Percentiles rank a stretch among this genome's conserved stretches.
These are phyloP conservation scores for Drosophila pandora DNA, from an alignment of 1,140 invertebrate species.

Conservation along the genomic window DNA sequence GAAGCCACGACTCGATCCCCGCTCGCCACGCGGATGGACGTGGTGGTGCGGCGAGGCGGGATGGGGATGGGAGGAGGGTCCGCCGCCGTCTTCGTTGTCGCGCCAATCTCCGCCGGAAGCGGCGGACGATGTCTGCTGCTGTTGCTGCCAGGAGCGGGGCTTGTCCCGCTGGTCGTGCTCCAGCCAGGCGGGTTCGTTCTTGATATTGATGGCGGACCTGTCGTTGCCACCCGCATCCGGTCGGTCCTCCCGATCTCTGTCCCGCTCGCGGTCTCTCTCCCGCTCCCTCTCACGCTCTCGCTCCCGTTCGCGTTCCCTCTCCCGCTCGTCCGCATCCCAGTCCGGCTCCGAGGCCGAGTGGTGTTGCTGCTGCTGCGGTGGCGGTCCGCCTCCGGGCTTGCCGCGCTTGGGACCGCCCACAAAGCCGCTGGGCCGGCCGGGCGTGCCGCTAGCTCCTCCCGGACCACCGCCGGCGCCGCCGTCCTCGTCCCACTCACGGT, in stretches of 20 bases:
- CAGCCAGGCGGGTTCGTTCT: constrained; percentile 68
- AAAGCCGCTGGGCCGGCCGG: constrained; percentile 62
- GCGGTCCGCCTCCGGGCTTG: constrained; percentile 35
- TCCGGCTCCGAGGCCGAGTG: constrained; percentile 75
- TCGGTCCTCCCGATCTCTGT: constrained; percentile 32
- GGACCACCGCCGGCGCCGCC: constrained; percentile 28
- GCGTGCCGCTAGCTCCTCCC: constrained; percentile 33
- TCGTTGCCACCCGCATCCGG: constrained; percentile 24
- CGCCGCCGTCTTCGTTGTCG: constrained; percentile 51
- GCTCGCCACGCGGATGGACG: constrained; percentile 61
- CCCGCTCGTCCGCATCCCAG: constrained; percentile 78
- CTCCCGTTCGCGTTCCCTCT: constrained; percentile 34
- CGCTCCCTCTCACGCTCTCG: constrained; percentile 23
- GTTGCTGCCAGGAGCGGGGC: constrained; percentile 56
- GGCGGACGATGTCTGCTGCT: constrained; percentile 8
- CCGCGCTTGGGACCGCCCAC: constrained; percentile 71
- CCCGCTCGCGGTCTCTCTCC: constrained; percentile 50
- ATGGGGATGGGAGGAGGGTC: constrained; percentile 28
- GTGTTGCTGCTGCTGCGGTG: constrained; percentile 49
- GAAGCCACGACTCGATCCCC: constrained; percentile 63
- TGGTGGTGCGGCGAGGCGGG: constrained; percentile 64
- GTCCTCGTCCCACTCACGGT: constrained; percentile 75
- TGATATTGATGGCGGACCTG: constrained; percentile 21
- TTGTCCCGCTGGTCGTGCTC: constrained; percentile 78
- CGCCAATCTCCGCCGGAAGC: constrained; percentile 65